Conservation (phyloP, 2,113 vertebrate species). For the Lanius ludovicianus region DNA sequence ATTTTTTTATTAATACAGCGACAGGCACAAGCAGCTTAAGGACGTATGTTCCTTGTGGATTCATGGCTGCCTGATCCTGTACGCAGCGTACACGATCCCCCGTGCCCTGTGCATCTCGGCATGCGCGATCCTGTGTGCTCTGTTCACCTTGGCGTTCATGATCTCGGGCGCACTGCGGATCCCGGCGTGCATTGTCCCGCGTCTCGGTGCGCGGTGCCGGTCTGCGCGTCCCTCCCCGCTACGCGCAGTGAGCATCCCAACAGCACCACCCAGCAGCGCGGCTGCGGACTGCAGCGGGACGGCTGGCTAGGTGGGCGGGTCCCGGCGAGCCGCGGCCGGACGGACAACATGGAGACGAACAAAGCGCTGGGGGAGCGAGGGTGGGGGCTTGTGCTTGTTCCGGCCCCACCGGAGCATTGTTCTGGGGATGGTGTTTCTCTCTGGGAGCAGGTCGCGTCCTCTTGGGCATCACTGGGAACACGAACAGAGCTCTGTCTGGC, state of each 20-base stretch:
- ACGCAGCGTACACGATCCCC: not conserved
- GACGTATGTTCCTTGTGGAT: too few species aligned
- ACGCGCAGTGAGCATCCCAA: slow-evolving; percentile 31
- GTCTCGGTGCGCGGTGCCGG: too few species aligned
- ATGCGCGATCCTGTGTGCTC: accelerated
- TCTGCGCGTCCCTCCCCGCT: not conserved
- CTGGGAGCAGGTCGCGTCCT: not conserved
- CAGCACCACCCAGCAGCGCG: slow-evolving; percentile 49
- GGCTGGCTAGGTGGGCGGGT: not conserved
- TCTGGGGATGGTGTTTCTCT: accelerated
- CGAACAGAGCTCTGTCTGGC: not conserved
- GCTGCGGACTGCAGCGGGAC: not conserved
- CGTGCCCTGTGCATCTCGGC: accelerated
- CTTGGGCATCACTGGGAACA: accelerated
- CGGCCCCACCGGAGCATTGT: accelerated
- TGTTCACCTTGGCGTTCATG: accelerated
- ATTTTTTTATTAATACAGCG: not conserved
- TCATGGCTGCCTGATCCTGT: accelerated
- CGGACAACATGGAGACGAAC: accelerated
- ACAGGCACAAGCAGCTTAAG: not conserved
- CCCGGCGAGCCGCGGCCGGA: accelerated
- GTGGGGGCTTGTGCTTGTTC: accelerated
- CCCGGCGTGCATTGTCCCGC: too few species aligned
- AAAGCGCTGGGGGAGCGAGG: not conserved
- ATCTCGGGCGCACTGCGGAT: too few species aligned